Conservation (phyloP, 2,797 vertebrate genomes). For the Pygocentrus nattereri region DNA sequence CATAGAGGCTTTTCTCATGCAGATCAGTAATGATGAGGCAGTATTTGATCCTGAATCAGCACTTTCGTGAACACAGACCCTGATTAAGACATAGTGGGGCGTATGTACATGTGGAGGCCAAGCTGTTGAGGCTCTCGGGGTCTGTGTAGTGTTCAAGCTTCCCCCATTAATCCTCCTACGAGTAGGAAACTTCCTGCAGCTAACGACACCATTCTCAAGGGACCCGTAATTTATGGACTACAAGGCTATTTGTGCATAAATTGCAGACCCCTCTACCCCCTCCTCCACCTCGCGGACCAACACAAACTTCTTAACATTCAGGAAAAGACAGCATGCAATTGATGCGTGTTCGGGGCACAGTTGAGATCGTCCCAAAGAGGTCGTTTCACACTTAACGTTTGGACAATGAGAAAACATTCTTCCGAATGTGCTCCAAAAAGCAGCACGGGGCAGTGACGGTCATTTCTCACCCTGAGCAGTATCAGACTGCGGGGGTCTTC, state of each 20-base stretch:
- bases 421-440: conserved; percentile 23
- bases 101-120: conserved; percentile 13
- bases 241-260: conserved; percentile 52
- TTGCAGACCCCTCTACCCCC: conserved; percentile 4
- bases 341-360: conserved; percentile 46
- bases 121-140: conserved; percentile 36
- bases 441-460: conserved; percentile 4
- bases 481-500: not conserved
- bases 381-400: conserved; percentile 45
- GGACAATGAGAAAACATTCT: conserved; percentile 39
- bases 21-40: not conserved
- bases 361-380: conserved; percentile 33
- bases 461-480: not conserved
- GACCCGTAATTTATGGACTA: conserved; percentile 56
- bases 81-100: conserved; percentile 8
- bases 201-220: conserved; percentile 53
- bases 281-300: conserved; percentile 17
- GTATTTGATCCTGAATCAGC: conserved; percentile 5
- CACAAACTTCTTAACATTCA: conserved; percentile 14
- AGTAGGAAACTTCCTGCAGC: conserved; percentile 57
- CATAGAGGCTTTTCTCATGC: too few relatives aligned
- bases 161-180: conserved; percentile 60
- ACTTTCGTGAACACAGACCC: not conserved
- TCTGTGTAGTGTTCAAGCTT: conserved; percentile 57
- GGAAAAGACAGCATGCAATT: conserved; percentile 29